phyloP scores from a whole-genome alignment of 2,888 invertebrate genomes.

The Notodonta dromedarius region DNA sequence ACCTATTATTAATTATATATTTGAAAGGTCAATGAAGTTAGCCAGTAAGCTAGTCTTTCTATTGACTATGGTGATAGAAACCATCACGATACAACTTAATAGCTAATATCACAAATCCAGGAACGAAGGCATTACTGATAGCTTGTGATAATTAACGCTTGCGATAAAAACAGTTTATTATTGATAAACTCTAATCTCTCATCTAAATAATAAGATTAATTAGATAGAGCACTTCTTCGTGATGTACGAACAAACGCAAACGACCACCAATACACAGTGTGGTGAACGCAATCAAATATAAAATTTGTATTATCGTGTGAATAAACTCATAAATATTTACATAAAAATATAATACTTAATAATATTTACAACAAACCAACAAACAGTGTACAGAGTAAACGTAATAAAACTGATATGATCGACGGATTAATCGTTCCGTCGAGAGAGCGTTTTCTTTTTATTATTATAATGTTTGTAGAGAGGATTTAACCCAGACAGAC shows the following conservation, averaged over 20 bases:
- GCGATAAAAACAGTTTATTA: no score
- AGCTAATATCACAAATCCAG: no score
- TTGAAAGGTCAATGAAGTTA: not conserved
- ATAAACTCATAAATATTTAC: not conserved
- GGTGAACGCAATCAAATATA: not conserved
- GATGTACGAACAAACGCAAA: no score
- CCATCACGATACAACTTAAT: no score
- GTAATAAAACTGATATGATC: conserved; percentile 20
- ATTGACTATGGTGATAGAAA: no score
- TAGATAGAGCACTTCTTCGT: no score
- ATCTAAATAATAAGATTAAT: no score
- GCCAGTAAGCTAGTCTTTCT: no score
- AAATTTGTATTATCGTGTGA: not conserved
- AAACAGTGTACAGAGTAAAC: conserved; percentile 8
- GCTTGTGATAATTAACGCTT: no score
- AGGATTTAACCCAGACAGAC: conserved; percentile 17
- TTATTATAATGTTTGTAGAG: conserved; percentile 19
- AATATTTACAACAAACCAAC: conserved; percentile 12
- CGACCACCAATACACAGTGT: no score
- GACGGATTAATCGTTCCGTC: conserved; percentile 12
- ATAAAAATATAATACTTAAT: not conserved
- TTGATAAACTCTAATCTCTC: no score
- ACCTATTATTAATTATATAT: not conserved
- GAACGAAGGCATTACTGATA: no score
- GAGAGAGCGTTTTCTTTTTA: conserved; percentile 13